Conservation (phyloP, 2,888 invertebrate genomes). For the Chelonus formosanus region DNA sequence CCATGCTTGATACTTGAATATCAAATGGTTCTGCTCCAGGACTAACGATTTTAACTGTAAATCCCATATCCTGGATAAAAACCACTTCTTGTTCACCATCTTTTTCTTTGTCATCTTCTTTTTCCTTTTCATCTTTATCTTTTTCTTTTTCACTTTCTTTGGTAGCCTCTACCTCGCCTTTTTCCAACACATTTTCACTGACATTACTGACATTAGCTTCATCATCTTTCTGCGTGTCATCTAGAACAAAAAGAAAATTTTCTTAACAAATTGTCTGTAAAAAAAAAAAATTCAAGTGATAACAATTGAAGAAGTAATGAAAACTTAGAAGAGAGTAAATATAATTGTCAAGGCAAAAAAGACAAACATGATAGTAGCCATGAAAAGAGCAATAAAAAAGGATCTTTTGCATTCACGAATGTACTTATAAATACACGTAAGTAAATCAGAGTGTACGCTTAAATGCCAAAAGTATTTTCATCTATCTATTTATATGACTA, state of each 20-base stretch:
- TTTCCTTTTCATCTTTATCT: conserved; percentile 41
- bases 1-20: conserved; percentile 97
- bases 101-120: conserved; percentile 55
- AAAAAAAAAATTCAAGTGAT: too few species aligned
- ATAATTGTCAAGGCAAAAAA: not conserved
- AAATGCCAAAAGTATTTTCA: conserved; percentile 62
- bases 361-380: not conserved
- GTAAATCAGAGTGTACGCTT: conserved; percentile 59
- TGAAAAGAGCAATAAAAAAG: conserved; percentile 24
- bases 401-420: conserved; percentile 52
- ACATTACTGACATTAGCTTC: conserved; percentile 50
- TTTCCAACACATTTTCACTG: conserved; percentile 61
- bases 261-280: too few species aligned
- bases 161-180: conserved; percentile 65
- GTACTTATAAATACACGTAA: conserved; percentile 62
- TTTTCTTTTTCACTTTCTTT: conserved; percentile 63
- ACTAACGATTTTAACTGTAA: conserved; percentile 92
- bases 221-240: conserved; percentile 47
- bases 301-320: too few species aligned
- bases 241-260: conserved; percentile 37
- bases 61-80: conserved; percentile 89
- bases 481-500: conserved; percentile 43
- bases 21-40: conserved; percentile 93
- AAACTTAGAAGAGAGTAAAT: too few species aligned
- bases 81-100: conserved; percentile 80